Percentiles rank a stretch among this genome's conserved stretches.
These are phyloP conservation scores for Drosophila subobscura DNA, from an alignment of 1,140 invertebrate genomes.

Conservation along the genomic window DNA sequence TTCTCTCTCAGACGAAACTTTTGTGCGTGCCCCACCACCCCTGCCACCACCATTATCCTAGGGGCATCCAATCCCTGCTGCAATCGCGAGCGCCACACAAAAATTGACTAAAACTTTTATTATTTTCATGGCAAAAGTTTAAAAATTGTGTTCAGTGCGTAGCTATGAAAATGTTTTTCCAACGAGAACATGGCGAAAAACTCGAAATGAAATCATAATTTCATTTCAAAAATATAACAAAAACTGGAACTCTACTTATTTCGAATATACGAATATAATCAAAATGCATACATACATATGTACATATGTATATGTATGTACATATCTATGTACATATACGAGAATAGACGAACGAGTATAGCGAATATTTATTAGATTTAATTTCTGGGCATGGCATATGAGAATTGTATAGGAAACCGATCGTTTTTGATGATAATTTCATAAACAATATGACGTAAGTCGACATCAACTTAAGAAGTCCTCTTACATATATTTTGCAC, in stretches of 20 bases:
- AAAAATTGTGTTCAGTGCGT: conserved; percentile 7
- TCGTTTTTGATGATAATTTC: too few relatives aligned
- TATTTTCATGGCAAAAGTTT: conserved; percentile 62
- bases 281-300: too few relatives aligned
- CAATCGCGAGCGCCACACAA: conserved; percentile 22
- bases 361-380: too few relatives aligned
- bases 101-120: conserved; percentile 68
- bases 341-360: too few relatives aligned
- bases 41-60: conserved; percentile 4
- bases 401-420: too few relatives aligned
- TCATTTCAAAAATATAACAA: conserved; percentile 36
- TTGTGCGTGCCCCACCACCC: conserved; percentile 41
- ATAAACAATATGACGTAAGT: too few relatives aligned
- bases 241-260: background rate
- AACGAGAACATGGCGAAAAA: conserved; percentile 24
- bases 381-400: too few relatives aligned
- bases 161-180: conserved; percentile 59
- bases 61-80: conserved; percentile 20
- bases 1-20: conserved; percentile 45
- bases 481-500: too few relatives aligned
- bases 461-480: too few relatives aligned
- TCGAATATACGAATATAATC: background rate
- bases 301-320: too few relatives aligned
- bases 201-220: conserved; percentile 72
- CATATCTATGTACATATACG: too few relatives aligned